Percentiles rank a stretch among this genome's conserved stretches.
Evolutionary conservation across 2,888 invertebrate genomes (phyloP).

Genomic region (Perithous albicinctus): DNA sequence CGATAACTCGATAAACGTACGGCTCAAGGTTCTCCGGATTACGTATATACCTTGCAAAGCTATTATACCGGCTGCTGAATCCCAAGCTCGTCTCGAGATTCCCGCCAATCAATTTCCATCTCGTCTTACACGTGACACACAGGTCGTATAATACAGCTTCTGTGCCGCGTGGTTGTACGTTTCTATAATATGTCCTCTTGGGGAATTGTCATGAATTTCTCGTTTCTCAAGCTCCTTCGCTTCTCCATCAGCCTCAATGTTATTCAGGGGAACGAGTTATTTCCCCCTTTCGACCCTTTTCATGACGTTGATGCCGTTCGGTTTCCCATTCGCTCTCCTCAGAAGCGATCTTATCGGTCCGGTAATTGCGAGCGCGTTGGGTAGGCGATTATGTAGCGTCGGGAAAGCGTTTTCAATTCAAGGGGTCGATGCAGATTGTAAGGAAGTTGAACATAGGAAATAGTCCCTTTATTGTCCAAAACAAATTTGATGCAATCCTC

Average conservation of each 20-base stretch:
- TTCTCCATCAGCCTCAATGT: conserved; percentile 7
- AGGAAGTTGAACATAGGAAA: neutral
- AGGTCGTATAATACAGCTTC: neutral
- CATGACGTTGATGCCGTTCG: neutral
- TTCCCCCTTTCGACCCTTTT: neutral
- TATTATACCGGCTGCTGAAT: neutral
- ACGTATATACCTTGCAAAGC: neutral
- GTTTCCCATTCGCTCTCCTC: neutral
- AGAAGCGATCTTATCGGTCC: conserved; percentile 14
- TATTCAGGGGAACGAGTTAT: neutral
- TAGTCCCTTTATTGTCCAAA: neutral
- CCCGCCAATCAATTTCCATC: conserved; percentile 8
- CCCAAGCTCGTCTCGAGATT: neutral
- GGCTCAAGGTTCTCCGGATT: neutral
- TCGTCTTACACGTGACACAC: conserved; percentile 11
- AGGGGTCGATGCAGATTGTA: neutral
- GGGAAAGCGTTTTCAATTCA: neutral
- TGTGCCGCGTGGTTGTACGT: neutral
- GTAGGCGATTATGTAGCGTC: neutral
- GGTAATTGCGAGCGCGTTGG: conserved; percentile 19
- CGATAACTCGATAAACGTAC: conserved; percentile 57
- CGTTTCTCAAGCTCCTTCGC: neutral
- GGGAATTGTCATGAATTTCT: conserved; percentile 31
- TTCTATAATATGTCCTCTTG: conserved; percentile 15
- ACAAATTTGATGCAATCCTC: neutral